Conservation (phyloP, 2,113 vertebrate species). For the Vimba vimba region DNA sequence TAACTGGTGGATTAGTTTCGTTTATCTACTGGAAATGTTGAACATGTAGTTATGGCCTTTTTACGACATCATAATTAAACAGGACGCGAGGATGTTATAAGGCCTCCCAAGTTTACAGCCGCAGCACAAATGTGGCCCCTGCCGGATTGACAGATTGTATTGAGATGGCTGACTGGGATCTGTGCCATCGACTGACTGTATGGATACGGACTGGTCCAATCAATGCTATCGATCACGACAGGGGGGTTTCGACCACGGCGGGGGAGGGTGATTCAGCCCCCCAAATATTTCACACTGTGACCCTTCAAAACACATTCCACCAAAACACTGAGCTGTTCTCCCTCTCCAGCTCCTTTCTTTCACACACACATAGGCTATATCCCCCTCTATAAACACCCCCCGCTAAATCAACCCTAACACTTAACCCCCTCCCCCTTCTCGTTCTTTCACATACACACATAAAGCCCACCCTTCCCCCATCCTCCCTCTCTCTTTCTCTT, state of each 20-base stretch:
- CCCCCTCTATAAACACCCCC: slow-evolving; percentile 43
- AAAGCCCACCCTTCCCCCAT: slow-evolving; percentile 39
- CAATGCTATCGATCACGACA: slow-evolving; percentile 52
- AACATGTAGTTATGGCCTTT: neutral
- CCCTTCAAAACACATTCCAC: slow-evolving; percentile 31
- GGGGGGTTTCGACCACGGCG: slow-evolving; percentile 38
- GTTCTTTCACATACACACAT: slow-evolving; percentile 40
- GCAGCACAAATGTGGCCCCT: slow-evolving; percentile 6
- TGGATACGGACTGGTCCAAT: slow-evolving; percentile 50
- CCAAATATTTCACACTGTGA: slow-evolving; percentile 38
- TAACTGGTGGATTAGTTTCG: slow-evolving; percentile 4
- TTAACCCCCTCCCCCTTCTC: slow-evolving; percentile 26
- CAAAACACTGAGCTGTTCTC: slow-evolving; percentile 20
- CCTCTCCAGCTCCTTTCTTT: slow-evolving; percentile 3
- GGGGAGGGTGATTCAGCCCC: slow-evolving; percentile 21
- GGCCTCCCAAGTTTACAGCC: slow-evolving; percentile 29
- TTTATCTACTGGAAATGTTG: slow-evolving; percentile 29
- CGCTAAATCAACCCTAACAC: slow-evolving; percentile 40
- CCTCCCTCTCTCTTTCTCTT: slow-evolving; percentile 6
- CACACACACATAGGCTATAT: slow-evolving; percentile 7
- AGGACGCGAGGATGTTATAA: slow-evolving; percentile 1
- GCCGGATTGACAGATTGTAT: slow-evolving; percentile 30
- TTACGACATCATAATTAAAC: slow-evolving; percentile 7
- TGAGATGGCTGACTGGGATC: slow-evolving; percentile 14
- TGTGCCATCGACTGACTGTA: slow-evolving; percentile 44